phyloP scores from a whole-genome alignment of 2,888 invertebrate genomes.

The Creontiades dilutus region DNA sequence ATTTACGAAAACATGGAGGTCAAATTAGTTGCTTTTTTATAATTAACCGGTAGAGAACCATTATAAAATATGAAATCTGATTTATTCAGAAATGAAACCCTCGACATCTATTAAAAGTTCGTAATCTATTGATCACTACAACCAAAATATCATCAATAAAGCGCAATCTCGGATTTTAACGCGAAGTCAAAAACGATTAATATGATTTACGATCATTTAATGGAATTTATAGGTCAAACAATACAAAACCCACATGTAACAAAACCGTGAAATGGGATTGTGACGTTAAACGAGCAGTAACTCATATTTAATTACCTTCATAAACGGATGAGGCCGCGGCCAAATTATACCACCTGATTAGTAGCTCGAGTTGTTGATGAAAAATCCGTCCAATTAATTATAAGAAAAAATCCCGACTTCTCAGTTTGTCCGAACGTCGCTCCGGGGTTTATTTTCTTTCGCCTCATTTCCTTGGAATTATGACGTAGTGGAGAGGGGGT shows the following conservation, averaged over 20 bases:
- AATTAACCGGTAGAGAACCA: too few relatives aligned
- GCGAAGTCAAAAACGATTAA: not conserved
- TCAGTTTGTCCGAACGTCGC: not conserved
- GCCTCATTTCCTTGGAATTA: conserved; percentile 20
- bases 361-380: not conserved
- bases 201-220: not conserved
- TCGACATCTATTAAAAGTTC: too few relatives aligned
- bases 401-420: not conserved
- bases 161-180: too few relatives aligned
- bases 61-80: too few relatives aligned
- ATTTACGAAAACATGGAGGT: too few relatives aligned
- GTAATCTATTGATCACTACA: too few relatives aligned
- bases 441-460: not conserved
- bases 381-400: not conserved
- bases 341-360: conserved; percentile 29
- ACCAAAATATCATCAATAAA: too few relatives aligned
- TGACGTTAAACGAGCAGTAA: not conserved
- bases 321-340: conserved; percentile 10
- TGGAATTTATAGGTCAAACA: not conserved
- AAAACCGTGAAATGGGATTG: conserved; percentile 9
- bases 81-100: too few relatives aligned
- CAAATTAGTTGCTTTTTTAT: too few relatives aligned
- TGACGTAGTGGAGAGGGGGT: not conserved
- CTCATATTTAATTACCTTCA: conserved; percentile 17
- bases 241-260: not conserved